A percentile compares a stretch with the other conserved stretches of the same genome.
phyloP scores from a whole-genome alignment of 2,888 invertebrate species.

The Pterostichus madidus region DNA sequence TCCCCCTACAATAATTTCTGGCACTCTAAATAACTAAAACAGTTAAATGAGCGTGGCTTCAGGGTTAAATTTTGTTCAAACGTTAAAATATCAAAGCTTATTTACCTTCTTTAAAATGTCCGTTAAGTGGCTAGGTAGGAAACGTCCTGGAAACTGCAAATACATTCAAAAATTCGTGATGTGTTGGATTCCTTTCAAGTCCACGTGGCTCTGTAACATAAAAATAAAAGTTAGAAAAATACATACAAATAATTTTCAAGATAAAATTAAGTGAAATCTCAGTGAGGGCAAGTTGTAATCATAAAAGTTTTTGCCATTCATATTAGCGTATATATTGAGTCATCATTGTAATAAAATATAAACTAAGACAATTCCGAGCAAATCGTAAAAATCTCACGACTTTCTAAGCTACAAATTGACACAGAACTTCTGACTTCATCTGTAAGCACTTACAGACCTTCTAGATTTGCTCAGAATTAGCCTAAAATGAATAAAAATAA shows the following conservation, averaged over 20 bases:
- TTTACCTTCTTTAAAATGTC: not conserved
- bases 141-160: not conserved
- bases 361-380: not conserved
- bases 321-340: constrained; percentile 48
- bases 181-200: not conserved
- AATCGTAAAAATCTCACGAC: too few relatives aligned
- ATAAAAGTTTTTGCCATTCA: constrained; percentile 35
- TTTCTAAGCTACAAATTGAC: too few relatives aligned
- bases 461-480: too few relatives aligned
- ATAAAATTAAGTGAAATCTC: not conserved
- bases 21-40: constrained; percentile 56
- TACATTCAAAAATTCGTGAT: not conserved
- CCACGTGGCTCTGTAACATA: constrained; percentile 18
- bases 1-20: constrained; percentile 49
- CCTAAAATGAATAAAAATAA: not conserved
- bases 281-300: constrained; percentile 51
- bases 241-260: not conserved
- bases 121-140: too few relatives aligned
- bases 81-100: not conserved
- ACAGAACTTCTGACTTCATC: too few relatives aligned
- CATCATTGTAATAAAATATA: constrained; percentile 29
- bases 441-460: too few relatives aligned
- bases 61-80: constrained; percentile 49
- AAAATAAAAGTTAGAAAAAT: not conserved
- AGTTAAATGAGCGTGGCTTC: constrained; percentile 58